Base-by-base conservation (phyloP, 2,888 invertebrate species). In the Nymphalis urticae region DNA sequence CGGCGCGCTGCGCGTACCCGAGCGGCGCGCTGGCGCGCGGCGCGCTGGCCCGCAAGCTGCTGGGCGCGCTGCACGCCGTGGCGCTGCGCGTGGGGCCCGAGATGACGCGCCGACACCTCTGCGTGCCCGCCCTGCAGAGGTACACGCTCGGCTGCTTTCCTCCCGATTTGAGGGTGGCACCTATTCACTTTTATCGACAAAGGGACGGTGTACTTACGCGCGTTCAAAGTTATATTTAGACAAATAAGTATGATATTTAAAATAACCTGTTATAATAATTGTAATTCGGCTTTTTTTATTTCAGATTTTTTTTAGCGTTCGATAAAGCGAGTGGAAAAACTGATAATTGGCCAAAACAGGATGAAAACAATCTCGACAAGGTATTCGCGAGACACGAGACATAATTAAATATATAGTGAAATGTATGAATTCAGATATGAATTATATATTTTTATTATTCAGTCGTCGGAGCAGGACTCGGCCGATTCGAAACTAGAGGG, bases 31-130 rank as follows among this genome's bases (percentile, higher is more conserved):
- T 93, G 36, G 97, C 97, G 0, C 94, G 98, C 1, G 93, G 94
- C 61, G 94, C 97, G 9, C 88, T 98, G 53, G 95, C 97, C 0
- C 94, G 96, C 73, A 98, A 98, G 88, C 94, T 97, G 75, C 85
- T 98, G 56, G 97, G 97, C 82, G 95, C 96, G 0, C 86, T 98
- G 69, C 96, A 97, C 81, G 95, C 96, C n/a, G 85, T 97, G n/a
- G 95, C 96, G 7, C 88, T 96, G 66, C 92, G 97, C 51, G 93
- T 97, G 64, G 97, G 97, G 0, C 94, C 95, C 0, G 96, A 96
- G 77, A 96, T 96, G 95, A 96, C 96, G 0, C 93, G 95, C 72
- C 94, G 94, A 69, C 95, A 96, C 77, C 87, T 97, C 1, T 95
- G 95, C 63, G 95, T 95, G 61, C 95, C 96, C 2, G 94, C 95